phyloP scores from a whole-genome alignment of 2,888 invertebrate genomes.

The Oscheius sp. region DNA sequence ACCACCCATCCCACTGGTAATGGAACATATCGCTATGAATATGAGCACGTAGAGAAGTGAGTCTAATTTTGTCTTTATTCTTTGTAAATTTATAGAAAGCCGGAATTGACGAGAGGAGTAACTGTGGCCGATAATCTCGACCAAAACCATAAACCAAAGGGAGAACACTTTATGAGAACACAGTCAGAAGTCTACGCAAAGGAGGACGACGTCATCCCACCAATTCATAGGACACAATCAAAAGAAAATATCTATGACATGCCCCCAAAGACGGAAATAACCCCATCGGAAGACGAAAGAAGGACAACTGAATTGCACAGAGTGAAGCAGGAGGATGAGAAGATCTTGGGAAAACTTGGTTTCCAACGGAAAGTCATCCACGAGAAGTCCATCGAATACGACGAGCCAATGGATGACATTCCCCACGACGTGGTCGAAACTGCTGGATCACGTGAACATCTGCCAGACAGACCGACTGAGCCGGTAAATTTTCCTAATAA shows the following conservation, averaged over 20 bases:
- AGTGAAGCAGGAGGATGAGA: conserved; percentile 62
- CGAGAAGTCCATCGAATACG: conserved; percentile 52
- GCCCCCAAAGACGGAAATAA: conserved; percentile 40
- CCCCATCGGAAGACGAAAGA: conserved; percentile 41
- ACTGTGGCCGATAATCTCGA: conserved; percentile 23
- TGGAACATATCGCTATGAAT: conserved; percentile 9
- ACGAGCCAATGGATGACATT: conserved; percentile 54
- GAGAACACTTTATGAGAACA: conserved; percentile 48
- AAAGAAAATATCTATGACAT: conserved; percentile 56
- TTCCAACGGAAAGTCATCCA: conserved; percentile 44
- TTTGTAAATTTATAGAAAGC: conserved; percentile 13
- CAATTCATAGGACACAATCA: conserved; percentile 50
- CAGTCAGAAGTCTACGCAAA: conserved; percentile 46
- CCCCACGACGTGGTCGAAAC: conserved; percentile 49
- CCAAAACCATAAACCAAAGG: background rate
- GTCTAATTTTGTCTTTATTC: background rate
- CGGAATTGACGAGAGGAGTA: conserved; percentile 24
- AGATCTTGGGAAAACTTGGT: conserved; percentile 54
- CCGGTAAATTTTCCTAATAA: background rate
- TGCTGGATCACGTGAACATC: conserved; percentile 28
- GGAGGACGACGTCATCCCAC: conserved; percentile 26
- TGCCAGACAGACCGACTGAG: background rate
- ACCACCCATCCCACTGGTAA: background rate
- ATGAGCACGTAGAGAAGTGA: conserved; percentile 17
- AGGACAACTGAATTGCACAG: conserved; percentile 53